A percentile compares a stretch with the other conserved stretches of the same genome.
These are phyloP conservation scores for Melanotaenia pygmaea DNA, from an alignment of 2,797 vertebrate species.

Conservation along the genomic window DNA sequence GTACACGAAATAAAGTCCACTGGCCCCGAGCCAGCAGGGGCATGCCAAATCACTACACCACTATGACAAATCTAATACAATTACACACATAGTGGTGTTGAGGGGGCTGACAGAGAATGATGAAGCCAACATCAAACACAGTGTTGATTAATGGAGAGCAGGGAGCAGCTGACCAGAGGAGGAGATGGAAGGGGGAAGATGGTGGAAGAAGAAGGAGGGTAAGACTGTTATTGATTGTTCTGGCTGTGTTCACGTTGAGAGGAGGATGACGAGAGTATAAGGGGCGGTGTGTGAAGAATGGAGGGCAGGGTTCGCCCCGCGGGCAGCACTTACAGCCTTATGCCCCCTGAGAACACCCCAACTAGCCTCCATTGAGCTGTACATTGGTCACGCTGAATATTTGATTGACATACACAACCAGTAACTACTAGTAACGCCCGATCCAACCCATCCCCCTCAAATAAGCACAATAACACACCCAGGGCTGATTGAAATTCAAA, in stretches of 20 bases:
- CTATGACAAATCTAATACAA: slow-evolving; percentile 79
- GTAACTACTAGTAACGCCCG: slow-evolving; percentile 35
- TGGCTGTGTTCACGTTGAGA: slow-evolving; percentile 64
- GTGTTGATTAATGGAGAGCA: slow-evolving; percentile 76
- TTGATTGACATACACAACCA: slow-evolving; percentile 65
- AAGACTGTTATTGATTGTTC: slow-evolving; percentile 75
- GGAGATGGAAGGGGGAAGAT: slow-evolving; percentile 23
- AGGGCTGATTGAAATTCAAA: slow-evolving; percentile 84
- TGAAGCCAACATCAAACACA: slow-evolving; percentile 76
- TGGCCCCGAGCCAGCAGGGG: slow-evolving; percentile 53
- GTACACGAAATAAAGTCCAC: slow-evolving; percentile 54
- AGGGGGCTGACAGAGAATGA: slow-evolving; percentile 74
- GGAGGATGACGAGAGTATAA: slow-evolving; percentile 44
- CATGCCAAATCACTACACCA: slow-evolving; percentile 51
- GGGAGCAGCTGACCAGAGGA: slow-evolving; percentile 68
- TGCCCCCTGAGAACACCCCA: slow-evolving; percentile 73
- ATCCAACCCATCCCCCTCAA: slow-evolving; percentile 62
- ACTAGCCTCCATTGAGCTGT: slow-evolving; percentile 69
- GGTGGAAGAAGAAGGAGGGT: slow-evolving; percentile 24
- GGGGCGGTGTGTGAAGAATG: slow-evolving; percentile 53
- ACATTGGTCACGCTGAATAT: slow-evolving; percentile 77
- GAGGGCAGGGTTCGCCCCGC: slow-evolving; percentile 70
- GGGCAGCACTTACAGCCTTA: slow-evolving; percentile 74
- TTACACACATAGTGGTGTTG: slow-evolving; percentile 73
- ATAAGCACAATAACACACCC: slow-evolving; percentile 73